Conservation (phyloP, 2,888 invertebrate genomes). For the Caenorhabditis uteleia region DNA sequence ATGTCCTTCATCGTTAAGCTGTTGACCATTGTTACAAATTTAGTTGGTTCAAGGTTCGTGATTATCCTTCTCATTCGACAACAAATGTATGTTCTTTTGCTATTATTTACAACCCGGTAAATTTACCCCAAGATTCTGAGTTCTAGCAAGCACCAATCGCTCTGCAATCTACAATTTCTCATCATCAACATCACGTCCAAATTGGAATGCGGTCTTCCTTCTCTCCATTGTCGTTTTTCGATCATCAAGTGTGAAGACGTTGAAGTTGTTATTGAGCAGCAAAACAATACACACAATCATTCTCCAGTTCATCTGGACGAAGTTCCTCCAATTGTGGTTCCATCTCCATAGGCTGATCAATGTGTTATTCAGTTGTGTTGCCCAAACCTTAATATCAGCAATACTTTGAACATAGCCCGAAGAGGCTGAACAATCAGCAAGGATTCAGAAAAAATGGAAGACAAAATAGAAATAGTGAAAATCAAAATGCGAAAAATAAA, state of each 20-base stretch:
- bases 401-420: constrained; percentile 70
- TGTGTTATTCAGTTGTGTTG: constrained; percentile 85
- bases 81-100: constrained; percentile 93
- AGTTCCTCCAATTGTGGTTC: constrained; percentile 90
- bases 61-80: constrained; percentile 95
- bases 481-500: too few species aligned
- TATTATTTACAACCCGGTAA: constrained; percentile 95
- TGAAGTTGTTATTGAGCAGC: constrained; percentile 84
- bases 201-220: constrained; percentile 83
- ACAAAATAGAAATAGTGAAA: too few species aligned
- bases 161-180: constrained; percentile 89
- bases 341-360: constrained; percentile 84
- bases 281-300: constrained; percentile 90
- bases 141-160: constrained; percentile 90
- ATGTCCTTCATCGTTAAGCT: constrained; percentile 87
- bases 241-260: constrained; percentile 83
- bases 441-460: too few species aligned
- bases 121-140: constrained; percentile 91
- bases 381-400: constrained; percentile 79
- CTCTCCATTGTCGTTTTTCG: constrained; percentile 89
- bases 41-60: constrained; percentile 93
- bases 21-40: constrained; percentile 92
- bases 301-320: constrained; percentile 93
- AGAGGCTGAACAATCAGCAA: too few species aligned
- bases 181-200: constrained; percentile 96